Evolutionary conservation across 37 sponge, comb jelly and placozoan genomes (phyloP), one percentile per base, ranked within the genome.

Genomic region (Aphrocallistes beatrix): DNA sequence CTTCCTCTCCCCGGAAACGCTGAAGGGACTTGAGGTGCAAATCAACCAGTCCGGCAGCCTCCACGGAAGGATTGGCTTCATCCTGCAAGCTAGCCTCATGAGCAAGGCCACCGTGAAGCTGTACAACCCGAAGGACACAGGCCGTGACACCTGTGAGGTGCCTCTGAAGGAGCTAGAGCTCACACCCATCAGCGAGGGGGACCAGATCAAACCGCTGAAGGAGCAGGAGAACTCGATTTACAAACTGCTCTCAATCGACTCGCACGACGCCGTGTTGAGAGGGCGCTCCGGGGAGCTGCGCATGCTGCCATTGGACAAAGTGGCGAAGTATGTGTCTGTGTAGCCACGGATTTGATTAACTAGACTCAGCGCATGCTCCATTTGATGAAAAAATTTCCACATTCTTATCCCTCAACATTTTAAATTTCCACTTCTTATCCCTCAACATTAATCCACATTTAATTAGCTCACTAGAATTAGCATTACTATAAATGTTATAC

Each of bases 251-350:
- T 30, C 10, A 30, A 60, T 60, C 10, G 75, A 60, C 34, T 3
- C 75, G 8, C 28, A 60, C n/a, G 75, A 60, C 34, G 75, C 75
- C 3, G 75, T 60, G 32, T 30, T 60, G 8, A 60, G 75, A 30
- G 75, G 75, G 3, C 8, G 3, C 6, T 60, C 75, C 6, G 75
- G 75, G 25, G 75, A 60, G 28, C 75, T 60, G 28, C 8, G 75
- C 28, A 60, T 60, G 75, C 28, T 60, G n/a, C 75, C 75, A 60
- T 13, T 60, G 75, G 75, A 60, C 75, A 60, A 60, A 28, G 75
- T 60, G 3, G 75, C 75, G 28, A 60, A 60, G 34, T 60, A 60
- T 60, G n/a, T 28, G 10, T 60, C 75, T 60, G 75, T 60, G 8
- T n/a, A n/a, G n/a, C n/a, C n/a, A n/a, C n/a, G n/a, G n/a, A n/a